phyloP scores from a whole-genome alignment of 2,888 invertebrate species.

The Hydriomena furcata region DNA sequence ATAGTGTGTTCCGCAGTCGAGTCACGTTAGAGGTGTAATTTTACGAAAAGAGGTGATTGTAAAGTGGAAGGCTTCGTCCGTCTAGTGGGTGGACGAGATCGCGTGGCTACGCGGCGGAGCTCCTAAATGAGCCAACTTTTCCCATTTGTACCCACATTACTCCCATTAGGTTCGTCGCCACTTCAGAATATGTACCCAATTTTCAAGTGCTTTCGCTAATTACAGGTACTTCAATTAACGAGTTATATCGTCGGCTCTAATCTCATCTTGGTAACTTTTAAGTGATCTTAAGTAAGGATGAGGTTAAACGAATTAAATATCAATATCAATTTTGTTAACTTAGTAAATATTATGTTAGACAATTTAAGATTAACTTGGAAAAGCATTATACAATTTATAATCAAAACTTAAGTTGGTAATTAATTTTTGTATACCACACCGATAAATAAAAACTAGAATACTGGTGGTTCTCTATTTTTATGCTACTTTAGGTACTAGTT shows the following conservation, averaged over 20 bases:
- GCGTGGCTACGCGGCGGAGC: constrained; percentile 54
- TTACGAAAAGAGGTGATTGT: constrained; percentile 71
- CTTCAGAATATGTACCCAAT: constrained; percentile 65
- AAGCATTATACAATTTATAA: too few species aligned
- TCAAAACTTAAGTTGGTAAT: too few species aligned
- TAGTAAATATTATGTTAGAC: background rate
- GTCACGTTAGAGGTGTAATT: constrained; percentile 71
- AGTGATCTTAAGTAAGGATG: constrained; percentile 33
- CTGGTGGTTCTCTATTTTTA: too few species aligned
- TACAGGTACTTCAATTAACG: constrained; percentile 70
- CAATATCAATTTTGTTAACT: constrained; percentile 4
- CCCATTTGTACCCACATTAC: constrained; percentile 77
- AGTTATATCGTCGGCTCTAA: constrained; percentile 60
- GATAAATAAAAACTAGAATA: too few species aligned
- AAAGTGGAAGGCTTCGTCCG: constrained; percentile 58
- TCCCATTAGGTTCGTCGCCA: constrained; percentile 71
- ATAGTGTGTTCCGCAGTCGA: constrained; percentile 46
- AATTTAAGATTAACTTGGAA: too few species aligned
- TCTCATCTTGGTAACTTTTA: constrained; percentile 54
- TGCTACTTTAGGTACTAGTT: too few species aligned
- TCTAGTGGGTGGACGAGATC: constrained; percentile 48
- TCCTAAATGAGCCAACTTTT: constrained; percentile 75
- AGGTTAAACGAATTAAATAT: constrained; percentile 3
- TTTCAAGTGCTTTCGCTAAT: constrained; percentile 63
- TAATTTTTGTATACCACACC: too few species aligned